These are phyloP conservation scores for Cryptocheilus praepositus DNA, from an alignment of 2,888 invertebrate genomes.

Conservation along the genomic window DNA sequence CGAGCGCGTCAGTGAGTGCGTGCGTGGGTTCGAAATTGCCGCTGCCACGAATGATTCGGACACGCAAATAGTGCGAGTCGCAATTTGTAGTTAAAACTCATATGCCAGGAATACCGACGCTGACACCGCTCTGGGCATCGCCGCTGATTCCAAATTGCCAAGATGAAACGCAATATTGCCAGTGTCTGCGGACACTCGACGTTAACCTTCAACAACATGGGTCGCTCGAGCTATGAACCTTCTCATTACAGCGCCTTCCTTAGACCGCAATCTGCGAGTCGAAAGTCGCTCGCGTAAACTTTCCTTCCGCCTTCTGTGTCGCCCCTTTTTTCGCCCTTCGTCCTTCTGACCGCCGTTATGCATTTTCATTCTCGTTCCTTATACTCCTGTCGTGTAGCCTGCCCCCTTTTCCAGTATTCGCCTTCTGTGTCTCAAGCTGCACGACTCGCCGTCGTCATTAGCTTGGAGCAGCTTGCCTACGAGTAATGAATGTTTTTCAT, in stretches of 20 bases:
- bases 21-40: no score
- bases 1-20: no score
- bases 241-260: conserved; percentile 36
- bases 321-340: no score
- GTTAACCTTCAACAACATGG: conserved; percentile 17
- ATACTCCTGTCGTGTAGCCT: no score
- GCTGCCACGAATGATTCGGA: background rate
- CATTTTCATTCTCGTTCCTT: no score
- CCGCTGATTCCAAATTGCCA: conserved; percentile 31
- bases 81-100: no score
- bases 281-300: conserved; percentile 19
- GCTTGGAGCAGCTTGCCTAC: no score
- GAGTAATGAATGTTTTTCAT: no score
- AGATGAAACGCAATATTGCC: conserved; percentile 34
- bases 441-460: no score
- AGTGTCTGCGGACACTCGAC: conserved; percentile 15
- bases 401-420: no score
- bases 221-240: conserved; percentile 10
- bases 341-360: no score
- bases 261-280: conserved; percentile 15
- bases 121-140: background rate
- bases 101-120: background rate
- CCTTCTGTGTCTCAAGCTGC: no score
- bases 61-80: background rate
- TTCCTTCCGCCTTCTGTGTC: background rate